Base-by-base conservation (phyloP, 2,888 invertebrate species). In the Meandrusa payeni region DNA sequence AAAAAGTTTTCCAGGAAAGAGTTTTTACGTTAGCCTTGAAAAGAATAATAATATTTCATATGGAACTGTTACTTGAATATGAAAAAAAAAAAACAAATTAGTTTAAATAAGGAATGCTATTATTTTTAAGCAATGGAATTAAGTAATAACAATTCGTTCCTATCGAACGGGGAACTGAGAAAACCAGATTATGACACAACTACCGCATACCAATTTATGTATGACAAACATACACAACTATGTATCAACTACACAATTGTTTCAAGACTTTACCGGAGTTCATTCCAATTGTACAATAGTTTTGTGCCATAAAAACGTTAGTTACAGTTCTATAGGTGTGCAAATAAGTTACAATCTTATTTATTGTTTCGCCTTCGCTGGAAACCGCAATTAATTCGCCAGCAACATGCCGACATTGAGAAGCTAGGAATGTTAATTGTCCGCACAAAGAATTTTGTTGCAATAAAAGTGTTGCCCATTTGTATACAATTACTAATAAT, bases 161-260 rank as follows among this genome's bases (percentile, higher is more conserved):
- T 20, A 28, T 28, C 7, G 27, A 37, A 37, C 27, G 19, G 27
- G 10, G n/a, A 17, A 15, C 17, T 37, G 15, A n/a, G 12, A 11
- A 17, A 28, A 38, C 38, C 38, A 38, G 38, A 38, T 22, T 28
- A 38, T 28, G 28, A n/a, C 28, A 28, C 19, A 38, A 38, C 38
- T 28, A 28, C 38, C 38, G 38, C 38, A 38, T 38, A 38, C 28
- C 28, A 28, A 28, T 12, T 7, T 28, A 11, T 11, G 37, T 26
- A n/a, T 17, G 19, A 19, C 3, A 9, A 2, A 7, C 34, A n/a
- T n/a, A n/a, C n/a, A n/a, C 10, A 15, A 15, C 11, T 19, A 32
- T 9, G 7, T 28, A 38, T 38, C 11, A 20, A 26, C 32, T 23
- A 27, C 12, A 9, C 19, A 33, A 10, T 26, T 7, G 19, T 20